phyloP scores from a whole-genome alignment of 2,888 invertebrate species.

The Thecocarcelia acutangulata region DNA sequence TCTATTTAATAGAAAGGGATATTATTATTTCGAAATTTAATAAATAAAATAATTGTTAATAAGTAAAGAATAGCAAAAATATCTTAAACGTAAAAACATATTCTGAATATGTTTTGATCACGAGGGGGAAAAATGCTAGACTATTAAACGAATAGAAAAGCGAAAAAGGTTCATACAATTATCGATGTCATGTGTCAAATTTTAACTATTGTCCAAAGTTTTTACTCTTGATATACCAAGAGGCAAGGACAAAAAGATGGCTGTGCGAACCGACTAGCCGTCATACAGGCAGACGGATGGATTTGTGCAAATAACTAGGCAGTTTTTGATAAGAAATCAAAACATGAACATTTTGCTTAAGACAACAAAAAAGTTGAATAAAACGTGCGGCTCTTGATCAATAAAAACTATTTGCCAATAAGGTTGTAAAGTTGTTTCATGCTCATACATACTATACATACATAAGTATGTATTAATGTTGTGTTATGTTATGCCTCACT shows the following conservation, averaged over 20 bases:
- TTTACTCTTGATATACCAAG: constrained; percentile 6
- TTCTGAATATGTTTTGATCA: no score
- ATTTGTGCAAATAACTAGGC: neutral
- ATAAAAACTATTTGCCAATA: constrained; percentile 56
- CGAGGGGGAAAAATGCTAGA: no score
- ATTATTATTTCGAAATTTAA: constrained; percentile 10
- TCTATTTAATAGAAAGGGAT: constrained; percentile 11
- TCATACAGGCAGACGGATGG: constrained; percentile 3
- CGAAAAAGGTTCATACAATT: constrained; percentile 71
- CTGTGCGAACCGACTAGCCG: neutral
- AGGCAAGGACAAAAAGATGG: neutral
- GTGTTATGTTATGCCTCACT: constrained; percentile 31
- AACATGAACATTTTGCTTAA: constrained; percentile 33
- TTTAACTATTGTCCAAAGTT: constrained; percentile 70
- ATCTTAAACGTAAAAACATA: constrained; percentile 30
- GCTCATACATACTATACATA: neutral
- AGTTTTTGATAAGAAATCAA: constrained; percentile 35
- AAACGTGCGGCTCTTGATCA: constrained; percentile 66
- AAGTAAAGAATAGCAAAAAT: constrained; percentile 29
- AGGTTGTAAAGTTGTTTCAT: constrained; percentile 23
- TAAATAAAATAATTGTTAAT: constrained; percentile 34
- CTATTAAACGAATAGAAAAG: constrained; percentile 10
- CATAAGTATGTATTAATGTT: neutral
- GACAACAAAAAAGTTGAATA: neutral
- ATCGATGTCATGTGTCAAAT: constrained; percentile 75